These are phyloP conservation scores for Nomia melanderi DNA, from an alignment of 1,140 invertebrate species.

Conservation along the genomic window DNA sequence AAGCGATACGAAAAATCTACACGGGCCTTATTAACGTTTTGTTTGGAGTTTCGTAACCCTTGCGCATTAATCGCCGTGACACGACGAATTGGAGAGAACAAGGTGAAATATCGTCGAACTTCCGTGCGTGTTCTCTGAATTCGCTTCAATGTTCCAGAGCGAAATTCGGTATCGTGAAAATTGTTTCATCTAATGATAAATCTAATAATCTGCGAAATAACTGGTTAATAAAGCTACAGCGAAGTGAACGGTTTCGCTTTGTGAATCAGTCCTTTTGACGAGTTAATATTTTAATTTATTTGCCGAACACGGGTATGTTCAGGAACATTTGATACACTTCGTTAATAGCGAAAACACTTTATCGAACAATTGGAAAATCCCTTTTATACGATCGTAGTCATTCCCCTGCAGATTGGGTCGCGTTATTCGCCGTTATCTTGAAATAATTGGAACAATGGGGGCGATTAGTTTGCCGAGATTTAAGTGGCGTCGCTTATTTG, in stretches of 20 bases:
- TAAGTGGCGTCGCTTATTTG: constrained; percentile 10
- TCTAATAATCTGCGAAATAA: background rate
- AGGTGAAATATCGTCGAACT: no score
- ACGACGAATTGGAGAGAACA: no score
- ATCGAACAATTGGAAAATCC: no score
- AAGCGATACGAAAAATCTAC: background rate
- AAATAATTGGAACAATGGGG: background rate
- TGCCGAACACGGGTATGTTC: no score
- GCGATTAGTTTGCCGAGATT: constrained; percentile 40
- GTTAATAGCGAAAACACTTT: no score
- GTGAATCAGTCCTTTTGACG: no score
- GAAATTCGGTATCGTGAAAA: background rate
- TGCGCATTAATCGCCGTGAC: background rate
- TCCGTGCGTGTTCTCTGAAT: background rate
- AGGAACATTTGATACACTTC: no score
- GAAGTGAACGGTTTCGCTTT: background rate
- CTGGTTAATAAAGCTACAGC: background rate
- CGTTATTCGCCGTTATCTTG: no score
- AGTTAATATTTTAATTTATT: no score
- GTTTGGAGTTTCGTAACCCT: background rate
- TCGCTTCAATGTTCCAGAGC: background rate
- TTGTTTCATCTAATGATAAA: background rate
- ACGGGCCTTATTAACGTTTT: background rate
- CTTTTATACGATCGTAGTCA: no score
- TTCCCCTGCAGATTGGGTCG: no score